A percentile compares a stretch with the other conserved stretches of the same genome.
These are phyloP conservation scores for Sinella curviseta DNA, from an alignment of 1,140 invertebrate genomes.

Conservation along the genomic window DNA sequence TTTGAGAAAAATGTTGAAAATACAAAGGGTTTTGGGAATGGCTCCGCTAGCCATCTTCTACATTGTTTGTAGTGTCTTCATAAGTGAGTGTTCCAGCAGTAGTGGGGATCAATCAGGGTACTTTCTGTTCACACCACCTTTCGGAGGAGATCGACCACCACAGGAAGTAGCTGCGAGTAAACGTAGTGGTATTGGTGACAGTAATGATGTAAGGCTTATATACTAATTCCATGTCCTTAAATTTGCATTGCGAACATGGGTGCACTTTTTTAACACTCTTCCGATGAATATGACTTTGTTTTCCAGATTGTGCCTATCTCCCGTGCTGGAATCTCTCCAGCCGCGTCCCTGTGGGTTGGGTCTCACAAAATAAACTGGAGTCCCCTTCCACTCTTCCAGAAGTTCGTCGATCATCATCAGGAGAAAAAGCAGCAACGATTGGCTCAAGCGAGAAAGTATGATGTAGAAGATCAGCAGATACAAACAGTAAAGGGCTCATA, in stretches of 20 bases:
- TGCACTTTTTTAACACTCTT: background rate
- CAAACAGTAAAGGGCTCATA: too few relatives aligned
- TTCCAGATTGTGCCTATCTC: background rate
- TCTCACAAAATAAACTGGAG: constrained; percentile 12
- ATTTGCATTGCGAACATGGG: background rate
- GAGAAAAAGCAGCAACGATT: background rate
- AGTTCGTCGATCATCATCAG: background rate
- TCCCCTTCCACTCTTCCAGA: background rate
- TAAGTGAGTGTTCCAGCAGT: too few relatives aligned
- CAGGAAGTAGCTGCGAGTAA: background rate
- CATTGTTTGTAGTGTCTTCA: too few relatives aligned
- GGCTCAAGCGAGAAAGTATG: background rate
- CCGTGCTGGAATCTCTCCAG: background rate
- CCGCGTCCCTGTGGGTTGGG: background rate
- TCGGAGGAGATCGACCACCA: background rate
- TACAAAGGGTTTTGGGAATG: too few relatives aligned
- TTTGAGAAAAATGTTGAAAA: too few relatives aligned
- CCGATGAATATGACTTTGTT: background rate
- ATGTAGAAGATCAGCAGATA: background rate
- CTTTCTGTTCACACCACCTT: constrained; percentile 7
- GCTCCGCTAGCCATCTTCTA: too few relatives aligned
- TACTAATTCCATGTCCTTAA: too few relatives aligned
- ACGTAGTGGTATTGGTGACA: background rate
- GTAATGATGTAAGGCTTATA: background rate
- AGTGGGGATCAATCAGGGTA: background rate